Evolutionary conservation across 1,140 invertebrate genomes (phyloP), one percentile per base, ranked within the genome.

Genomic region (Hylyphantes graminicola): DNA sequence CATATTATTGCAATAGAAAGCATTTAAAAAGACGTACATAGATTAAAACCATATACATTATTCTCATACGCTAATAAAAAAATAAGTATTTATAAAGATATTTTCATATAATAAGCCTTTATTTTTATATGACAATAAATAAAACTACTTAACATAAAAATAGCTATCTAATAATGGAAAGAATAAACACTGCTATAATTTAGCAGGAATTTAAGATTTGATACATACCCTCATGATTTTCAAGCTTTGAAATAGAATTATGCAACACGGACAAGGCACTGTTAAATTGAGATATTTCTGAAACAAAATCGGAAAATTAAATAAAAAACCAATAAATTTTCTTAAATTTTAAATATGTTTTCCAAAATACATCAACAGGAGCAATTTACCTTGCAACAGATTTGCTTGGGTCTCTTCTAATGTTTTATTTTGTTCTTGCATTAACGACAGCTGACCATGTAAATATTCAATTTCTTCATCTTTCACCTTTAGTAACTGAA

Each of bases 381-480:
- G 10, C 19, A n/a, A 50, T 51, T 35, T 76, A 76, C 74, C 74
- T 35, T 51, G 19, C 53, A 76, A 76, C n/a, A 64, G n/a, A 21
- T 21, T 10, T 1, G 48, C n/a, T 63, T 64, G 11, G 13, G 59
- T 19, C 48, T 76, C 59, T 11, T 76, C 54, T 13, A 76, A 51
- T 5, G n/a, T n/a, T 63, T 76, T 50, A 76, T 51, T 76, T 11
- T 76, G 57, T 63, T 48, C n/a, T 2, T 15, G 21, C 6, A n/a
- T 5, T 19, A 63, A 51, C 12, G 12, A 12, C 13, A 76, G 7
- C 9, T 76, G 55, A 10, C 51, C 8, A 5, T 76, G 59, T n/a
- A 76, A 19, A 35, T 48, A 50, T 64, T 64, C 59, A 63, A 76
- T 51, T 76, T 76, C 59, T 63, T 76, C 59, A 76, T 76, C 74